Conservation (phyloP, 2,797 vertebrate genomes). For the Peromyscus melanophrys region DNA sequence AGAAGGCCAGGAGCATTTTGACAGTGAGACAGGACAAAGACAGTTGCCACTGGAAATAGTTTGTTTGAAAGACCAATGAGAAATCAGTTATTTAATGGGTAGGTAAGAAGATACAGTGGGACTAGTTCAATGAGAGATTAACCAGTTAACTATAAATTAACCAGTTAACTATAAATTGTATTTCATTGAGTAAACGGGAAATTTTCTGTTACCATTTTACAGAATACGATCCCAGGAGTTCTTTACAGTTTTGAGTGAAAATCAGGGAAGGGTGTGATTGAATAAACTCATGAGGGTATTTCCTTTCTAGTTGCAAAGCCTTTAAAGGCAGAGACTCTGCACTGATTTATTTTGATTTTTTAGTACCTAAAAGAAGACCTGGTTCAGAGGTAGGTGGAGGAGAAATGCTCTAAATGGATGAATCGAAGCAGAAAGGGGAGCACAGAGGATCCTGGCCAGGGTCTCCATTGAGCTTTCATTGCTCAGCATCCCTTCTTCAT, state of each 20-base stretch:
- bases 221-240: not conserved
- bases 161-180: not conserved
- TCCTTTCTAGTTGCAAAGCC: not conserved
- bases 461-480: not conserved
- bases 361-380: not conserved
- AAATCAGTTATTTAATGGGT: not conserved
- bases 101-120: not conserved
- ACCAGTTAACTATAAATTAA: not conserved
- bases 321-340: not conserved
- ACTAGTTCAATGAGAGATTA: not conserved
- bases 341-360: not conserved
- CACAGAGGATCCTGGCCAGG: not conserved
- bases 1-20: not conserved
- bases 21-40: not conserved
- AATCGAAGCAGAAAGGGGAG: not conserved
- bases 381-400: not conserved
- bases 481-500: not conserved
- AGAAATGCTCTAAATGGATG: not conserved
- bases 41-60: not conserved
- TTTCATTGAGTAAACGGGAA: not conserved
- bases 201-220: not conserved
- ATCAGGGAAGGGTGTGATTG: not conserved
- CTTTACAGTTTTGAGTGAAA: not conserved
- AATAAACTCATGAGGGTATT: not conserved
- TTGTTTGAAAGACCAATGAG: not conserved